Evolutionary conservation across 2,888 invertebrate genomes (phyloP).

Genomic region (Autographa pulchrina): DNA sequence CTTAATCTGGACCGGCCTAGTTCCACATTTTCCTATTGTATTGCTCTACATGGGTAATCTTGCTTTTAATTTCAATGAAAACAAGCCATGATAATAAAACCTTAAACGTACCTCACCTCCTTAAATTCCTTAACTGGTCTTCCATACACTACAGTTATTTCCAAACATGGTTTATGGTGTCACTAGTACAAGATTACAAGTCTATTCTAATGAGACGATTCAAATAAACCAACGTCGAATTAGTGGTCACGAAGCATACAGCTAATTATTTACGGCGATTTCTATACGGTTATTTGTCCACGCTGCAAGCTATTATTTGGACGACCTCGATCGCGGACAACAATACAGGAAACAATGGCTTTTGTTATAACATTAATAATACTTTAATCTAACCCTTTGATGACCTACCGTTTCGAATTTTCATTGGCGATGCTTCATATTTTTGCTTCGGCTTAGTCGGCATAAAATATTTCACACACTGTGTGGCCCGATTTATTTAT

Average conservation of each 20-base stretch:
- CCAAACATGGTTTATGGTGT: background rate
- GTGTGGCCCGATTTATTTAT: too few species aligned
- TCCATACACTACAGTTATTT: background rate
- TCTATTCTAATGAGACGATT: background rate
- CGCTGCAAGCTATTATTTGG: constrained; percentile 53
- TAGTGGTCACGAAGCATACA: constrained; percentile 33
- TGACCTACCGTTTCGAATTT: constrained; percentile 27
- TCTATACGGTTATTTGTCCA: constrained; percentile 50
- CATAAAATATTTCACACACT: background rate
- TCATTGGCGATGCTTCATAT: constrained; percentile 5
- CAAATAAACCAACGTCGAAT: background rate
- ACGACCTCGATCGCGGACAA: constrained; percentile 54
- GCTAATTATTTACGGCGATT: constrained; percentile 44
- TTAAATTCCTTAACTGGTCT: too few species aligned
- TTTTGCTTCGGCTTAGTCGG: constrained; percentile 15
- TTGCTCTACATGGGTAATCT: too few species aligned
- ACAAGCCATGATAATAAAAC: too few species aligned
- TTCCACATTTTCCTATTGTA: too few species aligned
- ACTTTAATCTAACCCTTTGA: constrained; percentile 32
- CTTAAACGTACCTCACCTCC: too few species aligned
- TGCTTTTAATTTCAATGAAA: too few species aligned
- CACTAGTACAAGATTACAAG: background rate
- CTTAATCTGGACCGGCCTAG: too few species aligned
- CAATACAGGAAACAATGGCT: constrained; percentile 51
- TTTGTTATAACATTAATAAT: constrained; percentile 48